Base-by-base conservation (phyloP, 2,113 vertebrate genomes). In the Ivindomyrus marchei region DNA sequence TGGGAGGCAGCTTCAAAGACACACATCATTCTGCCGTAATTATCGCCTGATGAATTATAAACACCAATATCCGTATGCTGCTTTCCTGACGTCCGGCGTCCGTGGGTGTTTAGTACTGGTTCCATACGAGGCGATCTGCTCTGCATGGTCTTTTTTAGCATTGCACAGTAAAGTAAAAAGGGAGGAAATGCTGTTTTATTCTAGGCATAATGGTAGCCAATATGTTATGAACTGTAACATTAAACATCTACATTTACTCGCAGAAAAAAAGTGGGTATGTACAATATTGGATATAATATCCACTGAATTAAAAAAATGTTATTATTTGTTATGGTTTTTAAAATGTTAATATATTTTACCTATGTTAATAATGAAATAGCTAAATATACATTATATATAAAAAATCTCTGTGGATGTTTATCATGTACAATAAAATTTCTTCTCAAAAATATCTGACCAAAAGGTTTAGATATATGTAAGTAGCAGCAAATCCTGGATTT, bases 1-100 rank as follows among this genome's bases (percentile, higher is more conserved):
- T 62, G 19, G 58, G 24, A 39, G 19, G 27, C 53, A n/a, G 88
- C 88, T 88, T 88, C 62, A 88, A 49, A 88, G 56, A 47, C 27
- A 24, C 56, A 88, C 88, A 88, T 74, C 62, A 27, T 42, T 88
- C 88, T 31, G 88, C 62, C 62, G 2, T 88, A 42, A 88, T 88
- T 88, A 70, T n/a, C 19, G 36, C 36, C 8, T 42, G 87, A 88
- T 88, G 88, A 88, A 88, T 88, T 88, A 31, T 70, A 49, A 74
- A 74, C 88, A 46, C 45, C 88, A 74, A 70, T 49, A 88, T 70
- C 53, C 52, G 31, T 24, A 24, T 19, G 42, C 87, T 13, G 31
- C n/a, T 62, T 11, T 45, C 52, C 36, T 42, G 45, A 85, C 45
- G 3, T 85, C 83, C 83, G 45, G 24, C 9, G 83, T n/a, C 83